phyloP scores from a whole-genome alignment of 1,140 invertebrate species.

The Musca domestica region DNA sequence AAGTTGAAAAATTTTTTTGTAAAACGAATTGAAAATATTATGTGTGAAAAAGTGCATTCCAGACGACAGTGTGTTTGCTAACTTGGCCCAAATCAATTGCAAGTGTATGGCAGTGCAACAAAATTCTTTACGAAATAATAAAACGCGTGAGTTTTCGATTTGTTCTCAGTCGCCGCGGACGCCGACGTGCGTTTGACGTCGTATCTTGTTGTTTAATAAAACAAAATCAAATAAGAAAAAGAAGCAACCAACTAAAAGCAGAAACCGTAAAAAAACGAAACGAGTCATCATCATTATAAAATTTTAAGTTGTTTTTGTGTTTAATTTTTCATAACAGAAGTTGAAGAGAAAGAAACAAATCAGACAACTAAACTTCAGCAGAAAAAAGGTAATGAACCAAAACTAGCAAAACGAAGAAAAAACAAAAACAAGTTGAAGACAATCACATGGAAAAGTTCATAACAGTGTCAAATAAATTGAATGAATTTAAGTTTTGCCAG shows the following conservation, averaged over 20 bases:
- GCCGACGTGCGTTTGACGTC: slow-evolving; percentile 4
- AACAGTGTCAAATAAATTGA: too few species aligned
- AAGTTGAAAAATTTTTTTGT: too few species aligned
- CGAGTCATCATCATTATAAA: slow-evolving; percentile 16
- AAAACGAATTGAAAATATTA: too few species aligned
- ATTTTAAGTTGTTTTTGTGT: too few species aligned
- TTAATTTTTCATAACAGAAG: too few species aligned
- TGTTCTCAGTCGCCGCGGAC: neutral
- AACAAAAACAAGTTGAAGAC: too few species aligned
- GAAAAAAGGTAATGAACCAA: neutral
- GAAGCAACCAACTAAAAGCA: neutral
- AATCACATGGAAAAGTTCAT: too few species aligned
- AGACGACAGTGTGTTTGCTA: too few species aligned
- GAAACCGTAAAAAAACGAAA: slow-evolving; percentile 17
- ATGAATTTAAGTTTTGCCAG: too few species aligned
- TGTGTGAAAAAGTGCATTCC: too few species aligned
- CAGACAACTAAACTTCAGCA: neutral
- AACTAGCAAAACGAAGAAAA: neutral
- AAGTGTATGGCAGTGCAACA: too few species aligned
- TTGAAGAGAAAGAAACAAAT: neutral
- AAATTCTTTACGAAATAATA: neutral
- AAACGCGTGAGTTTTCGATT: slow-evolving; percentile 8
- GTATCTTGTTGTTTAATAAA: slow-evolving; percentile 9
- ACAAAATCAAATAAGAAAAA: neutral
- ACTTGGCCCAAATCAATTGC: too few species aligned